Evolutionary conservation across 2,797 vertebrate species (phyloP), one percentile per base, ranked within the genome.

Genomic region (Poecilia wingei): DNA sequence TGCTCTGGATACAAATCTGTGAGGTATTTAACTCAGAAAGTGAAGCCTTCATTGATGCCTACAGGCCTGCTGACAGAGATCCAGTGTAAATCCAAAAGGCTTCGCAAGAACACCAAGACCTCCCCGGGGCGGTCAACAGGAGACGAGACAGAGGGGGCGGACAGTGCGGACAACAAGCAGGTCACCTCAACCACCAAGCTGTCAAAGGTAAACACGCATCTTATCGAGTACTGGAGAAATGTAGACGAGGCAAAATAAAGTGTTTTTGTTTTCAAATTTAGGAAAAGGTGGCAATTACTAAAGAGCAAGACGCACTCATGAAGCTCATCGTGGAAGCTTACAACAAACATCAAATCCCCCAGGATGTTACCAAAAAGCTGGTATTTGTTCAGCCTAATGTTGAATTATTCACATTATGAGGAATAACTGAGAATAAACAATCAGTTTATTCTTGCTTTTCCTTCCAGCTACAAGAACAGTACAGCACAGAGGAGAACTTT

Each of bases 21-120:
- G 76, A 83, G 74, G 75, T 81, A 64, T 77, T 87, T 76, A 82
- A 84, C 72, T 74, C 77, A 80, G 45, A 82, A 70, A 85, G 36
- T 87, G 72, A 88, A 77, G 76, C 74, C 76, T 79, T 84, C 4
- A 7, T 84, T 28, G 13, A 75, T 75, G 33, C 81, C 71, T 46
- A n/a, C 93, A 99, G 98, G 98, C 90, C 95, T 99, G 86, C 91
- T 99, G 92, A 99, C 98, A 73, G 98, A 99, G 95, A 99, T 99
- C 91, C 98, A 99, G 76, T 99, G 98, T 92, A 99, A 99, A 89
- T 99, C 98, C 45, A 99, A 99, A 95, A 94, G 98, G 75, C 95
- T 99, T 75, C 95, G 98, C 70, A 99, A 99, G 94, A 97, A 97
- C 69, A 95, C 96, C 85, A 97, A 97, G 75, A 93, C 95, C 69